Evolutionary conservation across 2,888 invertebrate species (phyloP).

Genomic region (Cheilosia urbana): DNA sequence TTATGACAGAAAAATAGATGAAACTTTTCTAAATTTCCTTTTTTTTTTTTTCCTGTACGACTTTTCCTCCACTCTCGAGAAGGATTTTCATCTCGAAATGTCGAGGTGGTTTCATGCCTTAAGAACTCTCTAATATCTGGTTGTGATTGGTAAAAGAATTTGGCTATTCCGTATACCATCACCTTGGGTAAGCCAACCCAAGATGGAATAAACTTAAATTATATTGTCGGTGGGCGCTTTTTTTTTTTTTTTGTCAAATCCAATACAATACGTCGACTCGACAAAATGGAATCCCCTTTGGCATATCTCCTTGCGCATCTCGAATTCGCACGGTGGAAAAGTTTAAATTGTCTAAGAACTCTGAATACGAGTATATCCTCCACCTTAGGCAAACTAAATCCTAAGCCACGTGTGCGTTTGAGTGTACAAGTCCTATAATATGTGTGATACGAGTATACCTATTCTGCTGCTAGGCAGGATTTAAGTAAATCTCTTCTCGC

Average conservation of each 20-base stretch:
- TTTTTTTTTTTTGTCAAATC: not conserved
- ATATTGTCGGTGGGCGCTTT: not conserved
- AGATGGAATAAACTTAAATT: conserved; percentile 22
- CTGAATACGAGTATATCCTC: conserved; percentile 1
- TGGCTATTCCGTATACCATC: not conserved
- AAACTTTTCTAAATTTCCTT: not conserved
- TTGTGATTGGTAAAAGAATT: not conserved
- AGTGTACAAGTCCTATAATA: not conserved
- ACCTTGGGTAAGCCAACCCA: not conserved
- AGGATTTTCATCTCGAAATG: conserved; percentile 30
- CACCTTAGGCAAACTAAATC: conserved; percentile 34
- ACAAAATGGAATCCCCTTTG: conserved; percentile 15
- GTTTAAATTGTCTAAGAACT: conserved; percentile 30
- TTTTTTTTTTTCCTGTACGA: not conserved
- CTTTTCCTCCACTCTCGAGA: not conserved
- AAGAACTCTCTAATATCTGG: conserved; percentile 17
- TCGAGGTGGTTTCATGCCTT: conserved; percentile 1
- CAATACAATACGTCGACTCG: conserved; percentile 4
- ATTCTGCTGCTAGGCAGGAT: conserved; percentile 17
- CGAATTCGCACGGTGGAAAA: conserved; percentile 13
- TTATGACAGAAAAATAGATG: conserved; percentile 43
- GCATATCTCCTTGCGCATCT: not conserved
- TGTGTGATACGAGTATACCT: not conserved
- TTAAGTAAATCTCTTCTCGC: conserved; percentile 60
- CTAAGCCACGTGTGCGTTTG: conserved; percentile 14